A percentile compares a stretch with the other conserved stretches of the same genome.
Evolutionary conservation across 1,140 invertebrate species (phyloP).

Genomic region (Drosophila kanapiae): DNA sequence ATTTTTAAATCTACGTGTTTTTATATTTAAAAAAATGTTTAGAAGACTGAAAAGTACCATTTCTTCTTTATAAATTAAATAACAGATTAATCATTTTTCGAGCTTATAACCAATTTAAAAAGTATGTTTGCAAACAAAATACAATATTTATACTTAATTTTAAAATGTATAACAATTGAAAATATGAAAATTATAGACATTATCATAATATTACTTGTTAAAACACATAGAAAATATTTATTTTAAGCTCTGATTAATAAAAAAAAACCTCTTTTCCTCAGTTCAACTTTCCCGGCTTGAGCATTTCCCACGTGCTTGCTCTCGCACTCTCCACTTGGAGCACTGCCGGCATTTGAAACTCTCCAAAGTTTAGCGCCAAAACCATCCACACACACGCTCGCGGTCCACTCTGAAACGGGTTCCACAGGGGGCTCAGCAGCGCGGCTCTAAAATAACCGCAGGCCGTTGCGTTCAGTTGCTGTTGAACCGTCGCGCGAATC

Average conservation of each 20-base stretch:
- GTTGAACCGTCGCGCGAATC: slow-evolving; percentile 63
- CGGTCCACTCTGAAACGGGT: slow-evolving; percentile 29
- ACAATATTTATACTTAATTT: no score
- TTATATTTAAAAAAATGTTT: no score
- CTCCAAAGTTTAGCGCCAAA: slow-evolving; percentile 74
- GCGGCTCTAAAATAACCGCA: slow-evolving; percentile 44
- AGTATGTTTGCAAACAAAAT: no score
- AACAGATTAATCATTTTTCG: no score
- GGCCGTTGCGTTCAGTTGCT: slow-evolving; percentile 58
- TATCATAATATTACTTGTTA: not conserved
- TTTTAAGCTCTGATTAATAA: not conserved
- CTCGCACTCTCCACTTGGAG: slow-evolving; percentile 8
- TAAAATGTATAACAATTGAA: no score
- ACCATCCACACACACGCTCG: slow-evolving; percentile 35
- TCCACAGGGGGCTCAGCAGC: slow-evolving; percentile 58
- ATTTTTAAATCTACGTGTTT: no score
- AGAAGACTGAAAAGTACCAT: no score
- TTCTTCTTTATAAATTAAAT: no score
- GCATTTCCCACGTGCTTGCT: slow-evolving; percentile 21
- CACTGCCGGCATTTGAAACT: slow-evolving; percentile 59
- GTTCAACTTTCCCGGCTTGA: not conserved
- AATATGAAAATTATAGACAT: no score
- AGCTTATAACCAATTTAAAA: no score
- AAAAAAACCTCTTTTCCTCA: not conserved
- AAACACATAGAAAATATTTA: not conserved